Evolutionary conservation across 2,888 invertebrate genomes (phyloP).

Genomic region (Atrina japonica): DNA sequence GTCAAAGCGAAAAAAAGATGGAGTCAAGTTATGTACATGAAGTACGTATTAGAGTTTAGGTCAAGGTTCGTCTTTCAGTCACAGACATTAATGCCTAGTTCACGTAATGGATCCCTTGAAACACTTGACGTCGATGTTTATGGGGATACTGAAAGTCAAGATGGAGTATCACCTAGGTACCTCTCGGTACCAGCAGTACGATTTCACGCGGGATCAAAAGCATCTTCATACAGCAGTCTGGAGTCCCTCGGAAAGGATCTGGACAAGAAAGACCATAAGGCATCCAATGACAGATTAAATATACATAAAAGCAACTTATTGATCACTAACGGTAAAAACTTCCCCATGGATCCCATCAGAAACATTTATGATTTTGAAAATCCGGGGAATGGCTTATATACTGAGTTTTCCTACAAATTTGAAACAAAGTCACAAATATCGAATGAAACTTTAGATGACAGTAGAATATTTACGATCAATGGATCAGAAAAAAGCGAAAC

Average conservation of each 20-base stretch:
- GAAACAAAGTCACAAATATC: constrained; percentile 27
- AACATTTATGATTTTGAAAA: background rate
- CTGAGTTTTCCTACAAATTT: constrained; percentile 4
- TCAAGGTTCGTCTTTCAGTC: constrained; percentile 1
- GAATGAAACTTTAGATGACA: constrained; percentile 43
- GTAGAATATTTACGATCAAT: constrained; percentile 30
- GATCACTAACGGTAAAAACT: no score
- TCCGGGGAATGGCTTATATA: background rate
- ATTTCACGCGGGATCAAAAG: constrained; percentile 10
- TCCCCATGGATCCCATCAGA: no score
- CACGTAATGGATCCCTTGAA: constrained; percentile 6
- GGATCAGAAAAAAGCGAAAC: constrained; percentile 29
- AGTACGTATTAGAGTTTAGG: constrained; percentile 61
- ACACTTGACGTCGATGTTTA: constrained; percentile 13
- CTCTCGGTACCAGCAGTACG: background rate
- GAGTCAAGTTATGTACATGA: constrained; percentile 74
- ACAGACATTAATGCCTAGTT: no score
- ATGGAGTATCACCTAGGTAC: background rate
- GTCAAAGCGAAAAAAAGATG: constrained; percentile 72
- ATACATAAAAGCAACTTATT: no score
- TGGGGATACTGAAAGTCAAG: background rate
- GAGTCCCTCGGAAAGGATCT: no score
- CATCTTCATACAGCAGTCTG: constrained; percentile 25
- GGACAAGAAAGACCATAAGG: no score
- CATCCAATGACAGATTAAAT: no score